Evolutionary conservation across 2,888 invertebrate species (phyloP).

Genomic region (Dryocosmus kuriphilus): DNA sequence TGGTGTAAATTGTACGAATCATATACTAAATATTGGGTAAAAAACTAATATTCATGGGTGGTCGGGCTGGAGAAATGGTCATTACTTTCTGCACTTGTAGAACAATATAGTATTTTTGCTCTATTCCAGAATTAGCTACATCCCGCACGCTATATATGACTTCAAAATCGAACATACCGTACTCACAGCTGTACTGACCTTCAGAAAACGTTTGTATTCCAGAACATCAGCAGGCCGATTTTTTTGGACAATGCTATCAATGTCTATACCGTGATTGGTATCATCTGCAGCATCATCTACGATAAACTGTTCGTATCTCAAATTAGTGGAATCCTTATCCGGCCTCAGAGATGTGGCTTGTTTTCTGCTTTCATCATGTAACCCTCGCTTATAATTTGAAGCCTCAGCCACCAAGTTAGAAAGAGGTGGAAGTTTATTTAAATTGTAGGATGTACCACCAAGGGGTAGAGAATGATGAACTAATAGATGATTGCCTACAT

Average conservation of each 20-base stretch:
- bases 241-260: constrained; percentile 65
- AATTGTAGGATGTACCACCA: not conserved
- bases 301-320: constrained; percentile 59
- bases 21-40: too few relatives aligned
- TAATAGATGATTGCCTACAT: constrained; percentile 55
- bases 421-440: not conserved
- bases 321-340: constrained; percentile 46
- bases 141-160: not conserved
- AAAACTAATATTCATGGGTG: too few relatives aligned
- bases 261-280: constrained; percentile 57
- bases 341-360: constrained; percentile 24
- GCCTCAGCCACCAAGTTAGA: constrained; percentile 2
- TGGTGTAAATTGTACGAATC: too few relatives aligned
- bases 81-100: too few relatives aligned
- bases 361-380: constrained; percentile 45
- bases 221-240: constrained; percentile 71
- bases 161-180: too few relatives aligned
- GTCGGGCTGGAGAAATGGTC: too few relatives aligned
- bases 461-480: constrained; percentile 12
- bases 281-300: constrained; percentile 44
- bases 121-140: too few relatives aligned
- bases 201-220: constrained; percentile 70
- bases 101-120: too few relatives aligned
- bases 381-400: not conserved
- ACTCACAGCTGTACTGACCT: constrained; percentile 54